These are phyloP conservation scores for Ornithorhynchus anatinus DNA, from an alignment of 2,113 vertebrate genomes.

Conservation along the genomic window DNA sequence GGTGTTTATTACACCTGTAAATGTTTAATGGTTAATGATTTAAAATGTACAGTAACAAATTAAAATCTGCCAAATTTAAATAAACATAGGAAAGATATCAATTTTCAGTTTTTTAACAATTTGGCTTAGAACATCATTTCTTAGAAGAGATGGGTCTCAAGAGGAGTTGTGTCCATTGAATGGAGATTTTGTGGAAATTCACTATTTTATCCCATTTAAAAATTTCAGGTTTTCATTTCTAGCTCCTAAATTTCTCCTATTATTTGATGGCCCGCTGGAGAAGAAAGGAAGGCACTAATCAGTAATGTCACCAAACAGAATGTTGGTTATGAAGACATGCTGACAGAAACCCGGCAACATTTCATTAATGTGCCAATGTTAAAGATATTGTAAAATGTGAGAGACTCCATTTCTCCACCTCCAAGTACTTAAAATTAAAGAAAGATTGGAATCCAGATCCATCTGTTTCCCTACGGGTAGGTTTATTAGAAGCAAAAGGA, in stretches of 20 bases:
- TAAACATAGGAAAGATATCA: conserved; percentile 47
- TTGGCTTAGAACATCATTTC: conserved; percentile 31
- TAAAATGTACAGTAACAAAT: conserved; percentile 42
- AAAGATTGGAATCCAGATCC: not conserved
- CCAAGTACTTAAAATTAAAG: conserved; percentile 11
- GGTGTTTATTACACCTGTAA: conserved; percentile 57
- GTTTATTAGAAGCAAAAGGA: not conserved
- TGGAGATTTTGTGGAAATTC: conserved; percentile 2
- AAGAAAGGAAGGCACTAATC: not conserved
- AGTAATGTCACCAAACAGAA: not conserved
- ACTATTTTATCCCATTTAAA: conserved; percentile 20
- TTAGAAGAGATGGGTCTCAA: conserved; percentile 10
- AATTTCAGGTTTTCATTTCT: conserved; percentile 14
- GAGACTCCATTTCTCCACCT: not conserved
- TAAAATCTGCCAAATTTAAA: conserved; percentile 55
- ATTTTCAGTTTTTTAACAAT: conserved; percentile 57
- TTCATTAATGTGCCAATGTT: not conserved
- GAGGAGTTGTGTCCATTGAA: no score
- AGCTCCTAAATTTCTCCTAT: not conserved
- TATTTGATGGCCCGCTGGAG: conserved; percentile 7
- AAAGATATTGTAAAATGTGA: conserved; percentile 20
- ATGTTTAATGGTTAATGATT: conserved; percentile 57
- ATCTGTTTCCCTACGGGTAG: not conserved
- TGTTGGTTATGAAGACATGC: not conserved
- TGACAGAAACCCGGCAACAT: conserved; percentile 10